Conservation (phyloP, 2,797 vertebrate species). For the Meda fulgida region DNA sequence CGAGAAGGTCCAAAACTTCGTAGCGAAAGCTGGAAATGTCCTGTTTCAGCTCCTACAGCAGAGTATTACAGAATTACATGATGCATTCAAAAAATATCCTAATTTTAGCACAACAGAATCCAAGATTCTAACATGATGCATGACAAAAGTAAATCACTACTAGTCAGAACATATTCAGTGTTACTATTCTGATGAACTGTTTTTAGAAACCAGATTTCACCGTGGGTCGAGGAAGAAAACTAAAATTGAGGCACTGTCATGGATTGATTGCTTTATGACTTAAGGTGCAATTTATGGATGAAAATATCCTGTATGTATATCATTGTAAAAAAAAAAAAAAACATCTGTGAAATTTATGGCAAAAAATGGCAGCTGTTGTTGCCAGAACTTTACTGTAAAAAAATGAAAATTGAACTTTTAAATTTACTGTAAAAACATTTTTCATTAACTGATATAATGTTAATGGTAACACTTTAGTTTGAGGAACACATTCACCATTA, state of each 20-base stretch:
- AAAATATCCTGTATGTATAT: neutral
- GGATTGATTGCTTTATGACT: neutral
- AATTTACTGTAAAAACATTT: neutral
- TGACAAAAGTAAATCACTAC: neutral
- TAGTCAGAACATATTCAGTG: neutral
- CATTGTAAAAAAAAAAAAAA: neutral
- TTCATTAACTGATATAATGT: neutral
- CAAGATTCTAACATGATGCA: neutral
- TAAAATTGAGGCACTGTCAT: neutral
- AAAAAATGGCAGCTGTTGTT: neutral
- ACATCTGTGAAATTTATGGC: neutral
- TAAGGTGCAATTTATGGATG: neutral
- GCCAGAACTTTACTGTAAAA: neutral
- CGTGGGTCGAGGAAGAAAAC: neutral
- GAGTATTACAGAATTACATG: slow-evolving; percentile 2
- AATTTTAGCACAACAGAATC: neutral
- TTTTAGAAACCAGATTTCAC: neutral
- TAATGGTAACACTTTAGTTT: neutral
- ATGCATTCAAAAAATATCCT: neutral
- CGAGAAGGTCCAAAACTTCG: slow-evolving; percentile 93
- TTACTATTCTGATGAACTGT: neutral
- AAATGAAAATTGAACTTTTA: no score
- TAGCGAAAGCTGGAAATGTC: slow-evolving; percentile 98
- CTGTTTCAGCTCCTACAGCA: slow-evolving; percentile 90
- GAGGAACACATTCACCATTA: neutral